Evolutionary conservation across 2,888 invertebrate species (phyloP), one percentile per base, ranked within the genome.

Genomic region (Rhopalosiphum nymphaeae): DNA sequence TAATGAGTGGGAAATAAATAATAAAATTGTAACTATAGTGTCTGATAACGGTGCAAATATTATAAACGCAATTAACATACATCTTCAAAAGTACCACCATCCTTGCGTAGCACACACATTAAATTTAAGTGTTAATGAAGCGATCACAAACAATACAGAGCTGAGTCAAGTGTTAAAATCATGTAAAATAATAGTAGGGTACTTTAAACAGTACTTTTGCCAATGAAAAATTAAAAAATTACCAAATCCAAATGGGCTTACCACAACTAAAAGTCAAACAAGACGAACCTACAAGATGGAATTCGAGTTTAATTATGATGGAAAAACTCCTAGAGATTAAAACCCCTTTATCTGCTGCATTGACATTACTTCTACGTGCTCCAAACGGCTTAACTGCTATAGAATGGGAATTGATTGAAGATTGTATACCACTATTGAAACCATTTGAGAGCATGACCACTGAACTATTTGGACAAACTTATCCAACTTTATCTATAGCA

Each of bases 41-140:
- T 53, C 53, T 53, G 53, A 53, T 53, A 53, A 53, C 53, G 53
- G 53, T 16, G 0, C 53, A 53, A n/a, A 53, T 53, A 53, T 53
- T 53, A 53, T 16, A 16, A 53, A 53, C 53, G 16, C 53, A 16
- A 53, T 53, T 2, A 53, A 53, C 53, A 53, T 3, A 53, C 53
- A 53, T 53, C 53, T 53, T 53, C 56, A 21, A 29, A 89, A 89
- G 56, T n/a, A 89, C 16, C 61, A 44, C 44, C 61, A 89, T 89
- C 89, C 89, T 29, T 89, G 61, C 61, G 89, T 89, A 36, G 89
- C 89, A 57, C 89, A 89, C 42, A 89, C 89, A 29, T n/a, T 89
- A 29, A 89, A 89, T 61, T 89, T 89, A 46, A 89, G 89, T 89
- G 61, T 89, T 57, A 89, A 89, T 61, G 89, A 89, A 61, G 61